Evolutionary conservation across 2,888 invertebrate genomes (phyloP), one percentile per base, ranked within the genome.

Genomic region (Morpho deidamia): DNA sequence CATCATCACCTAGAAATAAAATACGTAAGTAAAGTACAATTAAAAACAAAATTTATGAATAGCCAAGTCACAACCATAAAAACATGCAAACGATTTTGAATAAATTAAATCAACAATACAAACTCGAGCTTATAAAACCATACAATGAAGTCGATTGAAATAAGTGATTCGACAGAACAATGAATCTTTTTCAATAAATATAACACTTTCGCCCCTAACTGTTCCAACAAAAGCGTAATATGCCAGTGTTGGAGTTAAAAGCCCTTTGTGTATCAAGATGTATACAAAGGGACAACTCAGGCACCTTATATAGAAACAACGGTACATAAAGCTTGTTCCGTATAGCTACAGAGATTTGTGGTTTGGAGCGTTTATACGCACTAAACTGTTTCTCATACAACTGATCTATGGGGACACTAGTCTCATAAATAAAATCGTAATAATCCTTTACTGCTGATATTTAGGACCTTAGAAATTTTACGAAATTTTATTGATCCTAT

Each of bases 201-300:
- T 39, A 51, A 51, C 8, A n/a, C 33, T 55, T 55, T 55, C 51
- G 42, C 55, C 34, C 33, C 23, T 8, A 11, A 44, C 23, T 11
- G 40, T 51, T 55, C 44, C 39, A 54, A 57, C 50, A 51, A 47
- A 51, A 43, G 42, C 44, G 41, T 56, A 49, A 50, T 53, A 50
- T 47, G 34, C 44, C 44, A 35, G 48, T 39, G 10, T 44, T 33
- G 47, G 10, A 46, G 35, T 44, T 38, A 41, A 44, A 48, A 48
- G 45, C 39, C 51, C 48, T 51, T 56, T 56, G 56, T 57, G 40
- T 43, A 12, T 34, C 23, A 44, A 33, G 11, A 44, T 44, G 51
- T 45, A 42, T 33, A 54, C 55, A 51, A 55, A 54, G 51, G 41
- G 44, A 8, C 32, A 8, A 40, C 9, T 34, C 33, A 34, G 14